Evolutionary conservation across 2,797 vertebrate species (phyloP).

Genomic region (Malurus leucopterus): DNA sequence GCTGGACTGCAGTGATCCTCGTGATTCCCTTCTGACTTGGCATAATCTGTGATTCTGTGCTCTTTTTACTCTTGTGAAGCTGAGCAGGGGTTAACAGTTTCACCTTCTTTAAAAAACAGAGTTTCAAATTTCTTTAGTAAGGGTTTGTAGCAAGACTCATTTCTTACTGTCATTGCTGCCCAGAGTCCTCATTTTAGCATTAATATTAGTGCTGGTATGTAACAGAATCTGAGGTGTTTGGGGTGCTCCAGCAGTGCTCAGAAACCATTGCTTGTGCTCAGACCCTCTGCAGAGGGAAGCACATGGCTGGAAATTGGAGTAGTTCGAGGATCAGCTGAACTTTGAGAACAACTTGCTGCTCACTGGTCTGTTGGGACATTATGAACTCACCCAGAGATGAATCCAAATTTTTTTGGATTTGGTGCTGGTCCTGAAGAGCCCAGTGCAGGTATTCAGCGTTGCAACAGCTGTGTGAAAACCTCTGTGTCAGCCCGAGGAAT

Average conservation of each 20-base stretch:
- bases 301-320: background rate
- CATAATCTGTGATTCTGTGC: background rate
- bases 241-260: background rate
- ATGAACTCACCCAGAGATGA: background rate
- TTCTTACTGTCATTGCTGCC: background rate
- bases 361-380: background rate
- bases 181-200: background rate
- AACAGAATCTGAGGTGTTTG: background rate
- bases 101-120: background rate
- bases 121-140: background rate
- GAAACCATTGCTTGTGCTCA: background rate
- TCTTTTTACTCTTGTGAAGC: background rate
- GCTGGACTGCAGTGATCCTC: background rate
- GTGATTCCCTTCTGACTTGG: background rate
- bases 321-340: background rate
- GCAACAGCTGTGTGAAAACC: background rate
- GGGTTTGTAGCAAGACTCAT: background rate
- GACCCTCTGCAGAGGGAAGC: background rate
- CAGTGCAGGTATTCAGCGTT: background rate
- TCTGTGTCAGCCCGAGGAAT: background rate
- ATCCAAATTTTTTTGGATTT: background rate
- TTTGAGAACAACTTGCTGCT: accelerated
- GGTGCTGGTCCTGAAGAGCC: background rate
- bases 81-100: background rate
- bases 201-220: background rate